Evolutionary conservation across 2,888 invertebrate species (phyloP).

Genomic region (Erebia ligea): DNA sequence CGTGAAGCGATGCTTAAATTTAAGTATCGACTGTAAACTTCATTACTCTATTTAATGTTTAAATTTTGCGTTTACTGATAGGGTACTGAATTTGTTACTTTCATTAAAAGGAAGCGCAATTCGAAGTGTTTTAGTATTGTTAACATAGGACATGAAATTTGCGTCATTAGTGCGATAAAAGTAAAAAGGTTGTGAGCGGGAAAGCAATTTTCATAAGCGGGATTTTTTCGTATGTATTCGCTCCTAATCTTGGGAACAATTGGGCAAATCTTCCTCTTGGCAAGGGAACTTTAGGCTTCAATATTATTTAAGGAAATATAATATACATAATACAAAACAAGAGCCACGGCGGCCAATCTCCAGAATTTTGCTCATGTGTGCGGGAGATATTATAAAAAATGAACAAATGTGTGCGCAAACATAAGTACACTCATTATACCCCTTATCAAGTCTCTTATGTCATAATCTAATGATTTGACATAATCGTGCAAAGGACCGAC

Average conservation of each 20-base stretch:
- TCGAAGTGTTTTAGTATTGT: conserved; percentile 13
- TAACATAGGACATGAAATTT: not conserved
- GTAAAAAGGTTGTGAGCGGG: conserved; percentile 10
- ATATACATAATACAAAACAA: no score
- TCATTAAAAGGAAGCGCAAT: conserved; percentile 4
- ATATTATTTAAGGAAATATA: no score
- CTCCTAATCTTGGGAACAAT: conserved; percentile 4
- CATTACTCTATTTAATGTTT: conserved; percentile 29
- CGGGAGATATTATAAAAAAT: no score
- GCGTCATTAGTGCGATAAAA: conserved; percentile 13
- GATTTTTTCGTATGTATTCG: not conserved
- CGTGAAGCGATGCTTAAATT: conserved; percentile 30
- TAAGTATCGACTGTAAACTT: conserved; percentile 33
- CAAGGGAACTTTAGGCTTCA: not conserved
- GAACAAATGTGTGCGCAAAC: no score
- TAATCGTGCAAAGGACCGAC: no score
- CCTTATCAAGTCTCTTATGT: no score
- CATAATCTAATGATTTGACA: no score
- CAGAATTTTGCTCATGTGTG: no score
- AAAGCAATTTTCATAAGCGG: conserved; percentile 20
- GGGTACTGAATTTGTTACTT: conserved; percentile 23
- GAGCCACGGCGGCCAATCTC: no score
- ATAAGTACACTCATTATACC: no score
- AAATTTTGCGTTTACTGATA: conserved; percentile 28
- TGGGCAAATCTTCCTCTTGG: not conserved